These are phyloP conservation scores for Sanderia malayensis DNA, from an alignment of 30 jellyfish, hydroid and myxozoan genomes.

Conservation along the genomic window DNA sequence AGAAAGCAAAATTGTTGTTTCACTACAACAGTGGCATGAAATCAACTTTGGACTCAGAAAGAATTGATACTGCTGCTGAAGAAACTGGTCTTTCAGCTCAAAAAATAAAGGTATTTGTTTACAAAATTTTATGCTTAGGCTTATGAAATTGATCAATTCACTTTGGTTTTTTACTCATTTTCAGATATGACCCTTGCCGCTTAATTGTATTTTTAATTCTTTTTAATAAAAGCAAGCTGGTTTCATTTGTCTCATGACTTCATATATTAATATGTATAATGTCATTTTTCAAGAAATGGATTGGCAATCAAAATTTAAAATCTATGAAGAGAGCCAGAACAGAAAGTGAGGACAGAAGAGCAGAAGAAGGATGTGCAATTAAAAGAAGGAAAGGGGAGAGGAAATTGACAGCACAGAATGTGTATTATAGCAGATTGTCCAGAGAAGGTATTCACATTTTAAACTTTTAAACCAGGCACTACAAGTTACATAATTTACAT, in stretches of 20 bases:
- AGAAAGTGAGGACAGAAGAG: not conserved
- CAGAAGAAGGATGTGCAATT: not conserved
- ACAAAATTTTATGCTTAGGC: too few species aligned
- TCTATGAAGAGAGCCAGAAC: not conserved
- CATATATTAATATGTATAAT: too few species aligned
- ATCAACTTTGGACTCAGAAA: not conserved
- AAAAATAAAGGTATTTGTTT: constrained; percentile 3
- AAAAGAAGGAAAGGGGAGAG: constrained; percentile 32
- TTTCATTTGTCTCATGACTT: not conserved
- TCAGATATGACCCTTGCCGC: not conserved
- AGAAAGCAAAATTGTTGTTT: not conserved
- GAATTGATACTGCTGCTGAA: not conserved
- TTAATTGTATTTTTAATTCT: not conserved
- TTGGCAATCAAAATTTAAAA: constrained; percentile 8
- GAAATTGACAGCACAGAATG: constrained; percentile 26
- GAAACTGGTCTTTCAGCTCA: constrained; percentile 12
- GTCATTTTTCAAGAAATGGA: not conserved
- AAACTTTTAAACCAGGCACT: too few species aligned
- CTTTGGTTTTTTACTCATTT: not conserved
- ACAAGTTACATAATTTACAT: too few species aligned
- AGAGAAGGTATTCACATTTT: constrained; percentile 18
- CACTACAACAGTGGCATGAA: not conserved
- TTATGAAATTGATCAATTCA: not conserved
- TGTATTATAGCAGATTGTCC: constrained; percentile 2
- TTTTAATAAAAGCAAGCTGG: not conserved